phyloP scores from a whole-genome alignment of 2,888 invertebrate species.

The Copidosoma aretas region DNA sequence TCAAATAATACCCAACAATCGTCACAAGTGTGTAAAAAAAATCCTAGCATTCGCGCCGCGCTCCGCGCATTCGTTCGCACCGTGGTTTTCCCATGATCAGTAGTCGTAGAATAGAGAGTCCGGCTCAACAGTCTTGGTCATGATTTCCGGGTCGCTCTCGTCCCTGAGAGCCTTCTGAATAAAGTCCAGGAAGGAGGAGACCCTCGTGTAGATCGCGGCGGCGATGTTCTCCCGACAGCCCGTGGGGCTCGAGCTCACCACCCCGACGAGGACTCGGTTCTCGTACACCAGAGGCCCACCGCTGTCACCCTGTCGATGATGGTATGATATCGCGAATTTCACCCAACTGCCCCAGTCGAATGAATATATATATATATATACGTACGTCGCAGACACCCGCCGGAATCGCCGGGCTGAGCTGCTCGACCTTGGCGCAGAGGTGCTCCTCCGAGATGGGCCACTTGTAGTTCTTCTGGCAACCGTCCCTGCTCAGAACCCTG shows the following conservation, averaged over 20 bases:
- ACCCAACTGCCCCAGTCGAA: too few relatives aligned
- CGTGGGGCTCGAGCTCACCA: background rate
- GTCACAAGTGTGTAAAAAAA: too few relatives aligned
- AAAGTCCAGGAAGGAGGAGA: slow-evolving; percentile 11
- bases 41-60: too few relatives aligned
- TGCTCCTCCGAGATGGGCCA: background rate
- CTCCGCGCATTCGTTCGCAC: too few relatives aligned
- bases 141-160: background rate
- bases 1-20: too few relatives aligned
- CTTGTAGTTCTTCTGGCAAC: background rate
- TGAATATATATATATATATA: too few relatives aligned
- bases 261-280: slow-evolving; percentile 1
- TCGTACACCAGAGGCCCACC: slow-evolving; percentile 20
- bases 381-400: slow-evolving; percentile 29
- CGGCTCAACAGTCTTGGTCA: too few relatives aligned
- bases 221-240: background rate
- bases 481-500: background rate
- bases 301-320: slow-evolving; percentile 15
- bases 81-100: too few relatives aligned
- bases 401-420: background rate
- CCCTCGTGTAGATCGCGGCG: slow-evolving; percentile 18
- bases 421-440: slow-evolving; percentile 5
- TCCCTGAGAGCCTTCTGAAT: slow-evolving; percentile 2
- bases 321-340: too few relatives aligned
- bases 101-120: too few relatives aligned